Base-by-base conservation (phyloP, 2,797 vertebrate species). In the Centropyge bicolor region DNA sequence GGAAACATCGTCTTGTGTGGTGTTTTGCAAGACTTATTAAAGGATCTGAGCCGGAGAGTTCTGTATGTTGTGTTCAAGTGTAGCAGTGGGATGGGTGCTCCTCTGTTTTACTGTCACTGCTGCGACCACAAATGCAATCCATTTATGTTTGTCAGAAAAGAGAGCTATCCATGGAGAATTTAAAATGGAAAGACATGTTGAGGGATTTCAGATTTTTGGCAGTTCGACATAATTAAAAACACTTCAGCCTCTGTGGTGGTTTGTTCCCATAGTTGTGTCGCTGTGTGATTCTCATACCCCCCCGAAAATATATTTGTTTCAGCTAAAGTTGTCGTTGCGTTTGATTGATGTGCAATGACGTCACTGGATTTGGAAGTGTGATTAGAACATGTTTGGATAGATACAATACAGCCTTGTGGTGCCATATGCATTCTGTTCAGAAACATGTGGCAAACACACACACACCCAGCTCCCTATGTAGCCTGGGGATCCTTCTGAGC, bases 401-500 rank as follows among this genome's bases (percentile, higher is more conserved):
- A 91, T 80, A 63, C 51, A 78, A 41, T 62, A 55, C 70, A 82
- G 71, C n/a, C 46, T 82, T 85, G 73, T 38, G 54, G 74, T 80
- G 66, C 87, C 66, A 78, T 83, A 52, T 77, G 78, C 78, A 78
- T 76, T 82, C 77, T 79, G 70, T 61, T 80, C 24, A 73, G 78
- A 85, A 86, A 92, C 90, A 91, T 91, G 86, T 92, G 88, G 89
- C 84, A 65, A 77, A 77, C 86, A 86, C 72, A 71, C 72, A 71
- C 80, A 82, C 83, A 94, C 92, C 93, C 92, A 75, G 85, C 91
- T 94, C 92, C 92, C 95, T 73, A 55, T 80, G 84, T 85, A 90
- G 93, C 94, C 95, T 55, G 77, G 93, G 91, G 95, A 95, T 89
- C 95, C 95, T 94, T 89, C 88, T 59, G 93, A 90, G 86, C 92